Conservation (phyloP, 2,113 vertebrate genomes). For the Lasiurus borealis region DNA sequence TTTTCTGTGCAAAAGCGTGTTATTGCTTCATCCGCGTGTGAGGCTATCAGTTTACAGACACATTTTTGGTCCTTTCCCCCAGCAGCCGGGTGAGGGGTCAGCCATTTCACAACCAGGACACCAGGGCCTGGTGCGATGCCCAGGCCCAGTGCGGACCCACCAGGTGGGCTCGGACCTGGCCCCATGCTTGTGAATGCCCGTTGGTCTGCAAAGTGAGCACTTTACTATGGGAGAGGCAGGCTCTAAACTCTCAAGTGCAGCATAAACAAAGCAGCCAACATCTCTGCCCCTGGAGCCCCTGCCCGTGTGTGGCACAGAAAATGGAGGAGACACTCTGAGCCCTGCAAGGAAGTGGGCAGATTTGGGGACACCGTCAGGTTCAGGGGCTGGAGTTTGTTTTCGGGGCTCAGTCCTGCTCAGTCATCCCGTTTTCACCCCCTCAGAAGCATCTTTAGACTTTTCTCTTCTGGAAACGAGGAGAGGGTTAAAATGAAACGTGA, state of each 20-base stretch:
- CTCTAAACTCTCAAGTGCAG: fast-evolving
- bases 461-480: slow-evolving; percentile 37
- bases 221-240: background rate
- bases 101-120: background rate
- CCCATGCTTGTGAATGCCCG: background rate
- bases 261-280: fast-evolving
- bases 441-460: background rate
- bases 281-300: background rate
- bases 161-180: background rate
- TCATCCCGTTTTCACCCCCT: background rate
- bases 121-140: background rate
- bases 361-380: background rate
- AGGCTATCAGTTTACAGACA: background rate
- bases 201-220: background rate
- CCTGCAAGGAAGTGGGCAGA: background rate
- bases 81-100: background rate
- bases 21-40: background rate
- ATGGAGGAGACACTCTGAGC: background rate
- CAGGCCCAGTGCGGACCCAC: too few species aligned
- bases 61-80: background rate
- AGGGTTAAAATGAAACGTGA: slow-evolving; percentile 76
- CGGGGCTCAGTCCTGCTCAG: fast-evolving
- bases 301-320: too few species aligned
- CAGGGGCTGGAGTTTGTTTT: background rate
- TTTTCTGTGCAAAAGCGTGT: background rate